A percentile compares a stretch with the other conserved stretches of the same genome.
These are phyloP conservation scores for Anolis carolinensis DNA, from an alignment of 2,113 vertebrate species.

Conservation along the genomic window DNA sequence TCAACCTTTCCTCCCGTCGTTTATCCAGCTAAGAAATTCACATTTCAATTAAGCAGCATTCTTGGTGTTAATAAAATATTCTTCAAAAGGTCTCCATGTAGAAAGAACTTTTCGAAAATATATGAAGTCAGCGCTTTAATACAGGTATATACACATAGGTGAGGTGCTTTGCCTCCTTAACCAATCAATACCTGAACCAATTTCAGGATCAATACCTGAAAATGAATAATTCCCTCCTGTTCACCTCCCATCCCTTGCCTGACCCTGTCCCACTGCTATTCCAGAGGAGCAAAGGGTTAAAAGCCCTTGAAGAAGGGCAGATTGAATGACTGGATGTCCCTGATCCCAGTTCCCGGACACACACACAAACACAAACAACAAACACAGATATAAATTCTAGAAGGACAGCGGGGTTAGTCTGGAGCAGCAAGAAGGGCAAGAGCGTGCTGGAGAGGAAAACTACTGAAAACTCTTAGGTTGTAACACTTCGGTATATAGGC, in stretches of 20 bases:
- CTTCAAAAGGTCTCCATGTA: conserved; percentile 13
- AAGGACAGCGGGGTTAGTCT: background rate
- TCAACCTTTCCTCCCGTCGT: background rate
- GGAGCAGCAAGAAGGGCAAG: background rate
- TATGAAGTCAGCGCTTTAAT: conserved; percentile 61
- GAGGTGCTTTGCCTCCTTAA: conserved; percentile 52
- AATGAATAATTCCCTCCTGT: background rate
- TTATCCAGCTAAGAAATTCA: background rate
- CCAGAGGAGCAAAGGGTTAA: background rate
- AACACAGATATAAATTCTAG: background rate
- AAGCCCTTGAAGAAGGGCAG: background rate
- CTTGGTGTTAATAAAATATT: background rate
- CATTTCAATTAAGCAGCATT: background rate
- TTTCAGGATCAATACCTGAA: conserved; percentile 47
- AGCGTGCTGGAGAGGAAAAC: background rate
- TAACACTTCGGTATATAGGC: too few species aligned
- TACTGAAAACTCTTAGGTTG: background rate
- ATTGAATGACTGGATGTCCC: conserved; percentile 5
- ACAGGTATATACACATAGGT: conserved; percentile 50
- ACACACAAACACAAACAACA: too few species aligned
- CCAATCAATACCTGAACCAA: background rate
- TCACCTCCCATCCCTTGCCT: background rate
- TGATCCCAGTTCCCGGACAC: background rate
- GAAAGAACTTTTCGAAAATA: conserved; percentile 41
- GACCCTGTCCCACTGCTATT: background rate